These are phyloP conservation scores for Solenopsis fugax DNA, from an alignment of 1,140 invertebrate species.

Conservation along the genomic window DNA sequence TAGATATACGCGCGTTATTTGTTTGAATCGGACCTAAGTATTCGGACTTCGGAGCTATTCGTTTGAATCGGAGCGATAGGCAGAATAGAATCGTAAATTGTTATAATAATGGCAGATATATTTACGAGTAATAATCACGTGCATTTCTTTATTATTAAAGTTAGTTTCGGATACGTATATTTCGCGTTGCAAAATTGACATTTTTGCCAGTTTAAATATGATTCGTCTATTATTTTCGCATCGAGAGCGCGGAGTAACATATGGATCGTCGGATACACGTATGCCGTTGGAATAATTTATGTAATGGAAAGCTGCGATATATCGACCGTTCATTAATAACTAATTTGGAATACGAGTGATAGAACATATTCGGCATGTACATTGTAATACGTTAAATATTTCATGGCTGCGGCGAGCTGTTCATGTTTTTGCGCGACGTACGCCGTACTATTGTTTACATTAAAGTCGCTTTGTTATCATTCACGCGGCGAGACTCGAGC, in stretches of 20 bases:
- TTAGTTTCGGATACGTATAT: no score
- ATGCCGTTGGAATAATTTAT: neutral
- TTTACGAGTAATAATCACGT: neutral
- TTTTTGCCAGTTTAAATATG: constrained; percentile 3
- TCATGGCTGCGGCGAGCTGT: neutral
- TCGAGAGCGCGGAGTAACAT: constrained; percentile 3
- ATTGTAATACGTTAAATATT: constrained; percentile 17
- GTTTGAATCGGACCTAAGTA: neutral
- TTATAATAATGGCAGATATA: neutral
- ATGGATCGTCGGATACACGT: neutral
- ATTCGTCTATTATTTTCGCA: neutral
- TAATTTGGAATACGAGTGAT: constrained; percentile 8
- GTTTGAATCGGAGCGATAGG: neutral
- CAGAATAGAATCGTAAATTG: neutral
- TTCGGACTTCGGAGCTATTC: no score
- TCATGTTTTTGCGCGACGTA: neutral
- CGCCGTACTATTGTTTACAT: neutral
- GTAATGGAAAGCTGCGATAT: constrained; percentile 7
- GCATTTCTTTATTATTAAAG: no score
- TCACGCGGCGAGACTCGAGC: neutral
- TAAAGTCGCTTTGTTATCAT: constrained; percentile 13
- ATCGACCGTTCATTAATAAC: constrained; percentile 2
- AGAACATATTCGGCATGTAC: neutral
- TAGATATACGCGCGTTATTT: neutral
- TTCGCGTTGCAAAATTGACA: neutral